Percentiles rank a stretch among this genome's conserved stretches.
Conservation (phyloP, 2,113 vertebrate genomes). For the Cettia cetti region DNA sequence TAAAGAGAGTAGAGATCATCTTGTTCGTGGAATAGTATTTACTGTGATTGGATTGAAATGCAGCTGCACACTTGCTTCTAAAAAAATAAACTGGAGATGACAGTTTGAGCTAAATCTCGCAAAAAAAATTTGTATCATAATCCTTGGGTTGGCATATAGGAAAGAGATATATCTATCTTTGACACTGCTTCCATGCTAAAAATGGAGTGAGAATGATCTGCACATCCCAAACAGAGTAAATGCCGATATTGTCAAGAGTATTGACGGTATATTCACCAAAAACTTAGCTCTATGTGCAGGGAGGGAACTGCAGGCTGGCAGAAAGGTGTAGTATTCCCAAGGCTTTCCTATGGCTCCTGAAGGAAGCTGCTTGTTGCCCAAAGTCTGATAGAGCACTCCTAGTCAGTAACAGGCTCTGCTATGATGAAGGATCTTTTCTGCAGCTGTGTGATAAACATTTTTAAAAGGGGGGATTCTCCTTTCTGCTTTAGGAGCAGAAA, state of each 20-base stretch:
- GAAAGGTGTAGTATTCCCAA: not conserved
- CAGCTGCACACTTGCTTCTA: not conserved
- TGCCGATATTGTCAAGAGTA: not conserved
- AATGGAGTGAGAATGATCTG: not conserved
- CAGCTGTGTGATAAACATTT: not conserved
- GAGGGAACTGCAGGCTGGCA: not conserved
- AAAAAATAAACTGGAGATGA: slow-evolving; percentile 9
- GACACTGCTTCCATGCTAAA: not conserved
- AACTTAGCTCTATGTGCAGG: not conserved
- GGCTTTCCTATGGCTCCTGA: not conserved
- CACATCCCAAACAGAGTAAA: not conserved
- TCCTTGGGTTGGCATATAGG: not conserved
- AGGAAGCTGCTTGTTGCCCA: not conserved
- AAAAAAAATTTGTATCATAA: not conserved
- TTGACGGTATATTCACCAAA: not conserved
- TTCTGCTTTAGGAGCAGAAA: not conserved
- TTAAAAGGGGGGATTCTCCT: not conserved
- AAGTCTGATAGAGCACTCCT: not conserved
- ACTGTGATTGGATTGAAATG: slow-evolving; percentile 7
- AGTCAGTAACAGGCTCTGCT: not conserved
- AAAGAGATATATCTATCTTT: not conserved
- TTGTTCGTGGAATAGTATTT: slow-evolving; percentile 1
- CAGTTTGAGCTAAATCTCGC: not conserved
- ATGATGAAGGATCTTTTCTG: not conserved
- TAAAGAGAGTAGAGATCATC: not conserved